Base-by-base conservation (phyloP, 2,888 invertebrate genomes). In the Sphaerophoria rueppellii region DNA sequence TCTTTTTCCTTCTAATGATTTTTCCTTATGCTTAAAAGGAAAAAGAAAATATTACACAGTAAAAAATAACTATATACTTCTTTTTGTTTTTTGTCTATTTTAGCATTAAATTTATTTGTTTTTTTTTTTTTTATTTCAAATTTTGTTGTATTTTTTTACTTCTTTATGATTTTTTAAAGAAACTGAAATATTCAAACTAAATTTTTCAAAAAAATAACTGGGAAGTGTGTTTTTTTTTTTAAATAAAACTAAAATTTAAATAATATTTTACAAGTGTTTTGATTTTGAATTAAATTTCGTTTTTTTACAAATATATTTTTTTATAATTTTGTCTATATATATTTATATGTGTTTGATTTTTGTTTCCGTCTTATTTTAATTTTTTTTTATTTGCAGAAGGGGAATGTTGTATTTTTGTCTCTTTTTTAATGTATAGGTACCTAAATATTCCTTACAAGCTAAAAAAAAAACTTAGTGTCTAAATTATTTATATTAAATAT, bases 11-110 rank as follows among this genome's bases (percentile, higher is more conserved):
- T 76, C 54, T 82, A 75, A 50, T 35, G 48, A 0, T 43, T 58
- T 73, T 78, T 75, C 57, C 4, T 85, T 77, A 63, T 76, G 83
- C 86, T n/a, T 43, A 58, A 67, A 52, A 65, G 73, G 63, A 81
- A 82, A 86, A 71, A 78, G 86, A 81, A 83, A 86, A 81, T 86
- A 85, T 86, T 80, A 78, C 75, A 85, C 75, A 75, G 82, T 87
- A 87, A 85, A 85, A 80, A 85, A 85, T 81, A 85, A 85, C 81
- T 85, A 80, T 80, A 85, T 85, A 81, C 73, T 85, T 80, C 80
- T 72, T 67, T 74, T 75, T 40, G 6, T 6, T 40, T 40, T 40
- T 43, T 43, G 40, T 43, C 75, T 75, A 75, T 75, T 75, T 75
- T 48, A 63, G 48, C 57, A 58, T 60, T 67, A 57, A 43, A 40